Percentiles rank a stretch among this genome's conserved stretches.
Conservation (phyloP, 2,797 vertebrate genomes). For the Manis pentadactyla region DNA sequence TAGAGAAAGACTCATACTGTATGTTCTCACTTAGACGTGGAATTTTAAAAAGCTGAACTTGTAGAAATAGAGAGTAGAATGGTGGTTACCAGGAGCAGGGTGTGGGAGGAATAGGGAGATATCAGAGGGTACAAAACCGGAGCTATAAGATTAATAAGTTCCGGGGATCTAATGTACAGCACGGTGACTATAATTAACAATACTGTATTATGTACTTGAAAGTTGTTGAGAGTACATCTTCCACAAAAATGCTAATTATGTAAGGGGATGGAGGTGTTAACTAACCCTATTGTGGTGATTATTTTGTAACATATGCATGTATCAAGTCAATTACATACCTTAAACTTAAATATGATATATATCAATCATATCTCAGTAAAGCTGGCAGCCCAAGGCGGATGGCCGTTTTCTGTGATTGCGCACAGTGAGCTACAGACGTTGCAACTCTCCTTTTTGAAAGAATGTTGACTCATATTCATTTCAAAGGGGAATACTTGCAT, state of each 20-base stretch:
- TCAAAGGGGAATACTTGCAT: not conserved
- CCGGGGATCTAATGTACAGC: not conserved
- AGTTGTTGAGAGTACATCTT: not conserved
- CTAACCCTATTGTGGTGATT: not conserved
- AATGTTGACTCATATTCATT: not conserved
- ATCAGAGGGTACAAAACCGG: not conserved
- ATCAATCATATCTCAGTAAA: not conserved
- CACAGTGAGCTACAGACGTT: not conserved
- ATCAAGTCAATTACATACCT: not conserved
- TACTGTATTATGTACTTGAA: not conserved
- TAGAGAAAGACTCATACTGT: not conserved
- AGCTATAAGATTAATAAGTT: not conserved
- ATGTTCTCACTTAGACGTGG: not conserved
- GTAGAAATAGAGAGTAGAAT: not conserved
- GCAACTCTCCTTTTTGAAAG: not conserved
- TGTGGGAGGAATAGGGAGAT: not conserved
- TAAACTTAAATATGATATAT: not conserved
- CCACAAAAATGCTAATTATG: not conserved
- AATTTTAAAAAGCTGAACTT: not conserved
- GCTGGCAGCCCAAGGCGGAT: too few species aligned
- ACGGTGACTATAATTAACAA: not conserved
- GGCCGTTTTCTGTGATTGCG: not conserved
- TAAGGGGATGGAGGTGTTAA: not conserved
- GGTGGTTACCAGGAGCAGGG: not conserved
- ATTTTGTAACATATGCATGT: not conserved